Conservation (phyloP, 2,797 vertebrate species). For the Botia almorhae region DNA sequence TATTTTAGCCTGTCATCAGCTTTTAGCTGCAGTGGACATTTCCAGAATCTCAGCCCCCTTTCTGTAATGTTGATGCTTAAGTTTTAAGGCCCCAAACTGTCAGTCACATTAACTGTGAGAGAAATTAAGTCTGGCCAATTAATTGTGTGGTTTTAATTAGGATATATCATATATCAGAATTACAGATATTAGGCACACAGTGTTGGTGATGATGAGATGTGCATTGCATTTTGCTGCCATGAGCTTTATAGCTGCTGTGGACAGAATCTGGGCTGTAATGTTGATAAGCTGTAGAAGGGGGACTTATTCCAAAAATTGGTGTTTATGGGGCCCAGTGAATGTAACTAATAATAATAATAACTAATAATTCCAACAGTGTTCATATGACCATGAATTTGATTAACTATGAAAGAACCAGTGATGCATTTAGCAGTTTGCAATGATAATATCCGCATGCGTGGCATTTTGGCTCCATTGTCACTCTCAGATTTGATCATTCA, state of each 20-base stretch:
- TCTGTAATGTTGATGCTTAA: constrained; percentile 4
- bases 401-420: constrained; percentile 3
- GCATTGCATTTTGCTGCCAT: not conserved
- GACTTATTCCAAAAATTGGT: not conserved
- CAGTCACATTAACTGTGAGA: not conserved
- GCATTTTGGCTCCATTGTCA: constrained; percentile 38
- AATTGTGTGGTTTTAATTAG: not conserved
- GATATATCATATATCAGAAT: not conserved
- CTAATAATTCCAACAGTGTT: not conserved
- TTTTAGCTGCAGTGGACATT: constrained; percentile 26
- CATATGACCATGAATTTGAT: not conserved
- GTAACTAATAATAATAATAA: not conserved
- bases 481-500: constrained; percentile 32
- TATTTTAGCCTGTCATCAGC: not conserved
- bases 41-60: constrained; percentile 15
- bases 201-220: not conserved
- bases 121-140: not conserved
- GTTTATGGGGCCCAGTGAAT: not conserved
- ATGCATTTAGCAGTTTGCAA: constrained; percentile 10
- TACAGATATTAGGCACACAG: not conserved
- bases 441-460: constrained; percentile 37
- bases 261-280: not conserved
- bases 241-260: not conserved
- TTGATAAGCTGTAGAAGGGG: not conserved
- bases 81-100: not conserved